These are phyloP conservation scores for Nyctereutes procyonoides DNA, from an alignment of 2,113 vertebrate genomes.

Conservation along the genomic window DNA sequence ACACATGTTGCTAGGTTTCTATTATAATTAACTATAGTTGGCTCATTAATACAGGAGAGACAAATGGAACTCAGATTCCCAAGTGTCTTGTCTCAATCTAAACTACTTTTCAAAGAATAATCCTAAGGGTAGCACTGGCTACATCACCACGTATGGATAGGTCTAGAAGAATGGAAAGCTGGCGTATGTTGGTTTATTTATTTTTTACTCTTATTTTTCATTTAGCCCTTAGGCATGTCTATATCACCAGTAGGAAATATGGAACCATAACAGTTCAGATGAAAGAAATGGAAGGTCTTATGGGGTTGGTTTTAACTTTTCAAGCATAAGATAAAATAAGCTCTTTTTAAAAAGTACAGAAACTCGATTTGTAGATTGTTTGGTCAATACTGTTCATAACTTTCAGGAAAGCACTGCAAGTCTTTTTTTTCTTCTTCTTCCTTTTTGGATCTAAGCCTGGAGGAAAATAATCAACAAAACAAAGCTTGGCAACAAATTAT, in stretches of 20 bases:
- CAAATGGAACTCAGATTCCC: conserved; percentile 58
- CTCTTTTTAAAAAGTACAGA: not conserved
- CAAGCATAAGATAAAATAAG: conserved; percentile 12
- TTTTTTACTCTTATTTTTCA: conserved; percentile 7
- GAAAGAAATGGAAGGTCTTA: conserved; percentile 55
- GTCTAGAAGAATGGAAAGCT: conserved; percentile 3
- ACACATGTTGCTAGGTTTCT: conserved; percentile 79
- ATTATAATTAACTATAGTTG: conserved; percentile 72
- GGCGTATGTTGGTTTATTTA: not conserved
- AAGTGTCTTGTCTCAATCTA: conserved; percentile 22
- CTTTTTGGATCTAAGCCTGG: not conserved
- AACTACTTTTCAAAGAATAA: conserved; percentile 71
- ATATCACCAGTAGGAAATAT: conserved; percentile 8
- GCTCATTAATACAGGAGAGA: conserved; percentile 63
- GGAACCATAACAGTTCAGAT: conserved; percentile 59
- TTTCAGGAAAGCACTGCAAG: not conserved
- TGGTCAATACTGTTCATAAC: not conserved
- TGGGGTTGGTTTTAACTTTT: not conserved
- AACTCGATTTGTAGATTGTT: not conserved
- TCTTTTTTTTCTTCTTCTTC: not conserved
- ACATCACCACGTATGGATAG: not conserved
- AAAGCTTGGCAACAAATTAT: conserved; percentile 10
- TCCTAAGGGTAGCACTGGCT: conserved; percentile 41
- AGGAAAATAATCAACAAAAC: not conserved
- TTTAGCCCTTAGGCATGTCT: conserved; percentile 41